Percentiles rank a stretch among this genome's conserved stretches.
These are phyloP conservation scores for Porites cylindrica DNA, from an alignment of 92 coral and sea anemone species.

Conservation along the genomic window DNA sequence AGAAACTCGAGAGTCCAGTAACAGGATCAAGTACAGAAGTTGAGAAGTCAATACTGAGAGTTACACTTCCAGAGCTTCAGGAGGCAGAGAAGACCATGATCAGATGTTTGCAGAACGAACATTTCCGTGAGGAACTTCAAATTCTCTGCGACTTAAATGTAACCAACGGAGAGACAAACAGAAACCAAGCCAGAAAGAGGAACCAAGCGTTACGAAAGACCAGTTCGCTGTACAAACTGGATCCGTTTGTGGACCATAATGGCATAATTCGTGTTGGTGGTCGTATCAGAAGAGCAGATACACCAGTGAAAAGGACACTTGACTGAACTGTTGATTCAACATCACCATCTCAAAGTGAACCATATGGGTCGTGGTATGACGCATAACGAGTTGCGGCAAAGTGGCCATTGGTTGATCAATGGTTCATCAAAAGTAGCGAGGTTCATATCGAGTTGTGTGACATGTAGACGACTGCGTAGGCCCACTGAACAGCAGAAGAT, in stretches of 20 bases:
- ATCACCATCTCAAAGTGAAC: constrained; percentile 27
- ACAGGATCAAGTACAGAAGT: too few species aligned
- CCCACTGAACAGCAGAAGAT: constrained; percentile 33
- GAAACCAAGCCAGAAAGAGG: constrained; percentile 10
- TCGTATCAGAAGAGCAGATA: constrained; percentile 12
- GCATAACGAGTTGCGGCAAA: constrained; percentile 10
- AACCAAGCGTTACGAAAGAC: constrained; percentile 19
- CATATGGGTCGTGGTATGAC: constrained; percentile 27
- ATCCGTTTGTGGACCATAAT: constrained; percentile 32
- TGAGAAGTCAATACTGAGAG: too few species aligned
- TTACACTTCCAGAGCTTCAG: too few species aligned
- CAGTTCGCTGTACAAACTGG: constrained; percentile 28
- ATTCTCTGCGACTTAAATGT: too few species aligned
- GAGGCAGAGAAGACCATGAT: too few species aligned
- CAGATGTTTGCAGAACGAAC: too few species aligned
- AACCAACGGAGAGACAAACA: constrained; percentile 3
- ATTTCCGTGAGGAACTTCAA: too few species aligned
- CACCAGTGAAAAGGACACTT: constrained; percentile 1
- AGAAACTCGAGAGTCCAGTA: too few species aligned
- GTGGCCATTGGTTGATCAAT: constrained; percentile 28
- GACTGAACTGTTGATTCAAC: neutral
- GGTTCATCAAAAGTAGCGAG: constrained; percentile 15
- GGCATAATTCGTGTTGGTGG: constrained; percentile 16
- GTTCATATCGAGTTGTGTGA: constrained; percentile 37
- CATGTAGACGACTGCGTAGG: constrained; percentile 4